Evolutionary conservation across 2,888 invertebrate species (phyloP).

Genomic region (Mactromeris polynyma): DNA sequence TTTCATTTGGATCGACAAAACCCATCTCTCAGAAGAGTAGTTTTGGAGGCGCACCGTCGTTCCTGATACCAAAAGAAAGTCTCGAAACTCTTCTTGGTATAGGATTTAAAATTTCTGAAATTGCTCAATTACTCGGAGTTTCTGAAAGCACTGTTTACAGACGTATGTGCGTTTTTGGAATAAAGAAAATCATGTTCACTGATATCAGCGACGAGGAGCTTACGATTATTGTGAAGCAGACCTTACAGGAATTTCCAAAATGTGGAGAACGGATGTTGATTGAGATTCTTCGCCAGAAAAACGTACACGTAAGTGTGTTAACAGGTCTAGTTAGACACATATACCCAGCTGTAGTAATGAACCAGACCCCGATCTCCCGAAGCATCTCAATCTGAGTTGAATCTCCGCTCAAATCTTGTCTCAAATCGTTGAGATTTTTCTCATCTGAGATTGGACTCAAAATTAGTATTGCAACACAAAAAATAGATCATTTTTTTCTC

Average conservation of each 20-base stretch:
- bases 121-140: conserved; percentile 18
- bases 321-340: no score
- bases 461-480: no score
- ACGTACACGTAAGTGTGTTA: conserved; percentile 21
- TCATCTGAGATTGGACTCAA: no score
- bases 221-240: conserved; percentile 25
- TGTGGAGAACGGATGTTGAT: conserved; percentile 40
- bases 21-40: background rate
- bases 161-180: conserved; percentile 39
- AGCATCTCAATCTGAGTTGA: no score
- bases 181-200: conserved; percentile 33
- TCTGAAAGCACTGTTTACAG: conserved; percentile 41
- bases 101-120: conserved; percentile 40
- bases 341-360: no score
- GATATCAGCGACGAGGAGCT: conserved; percentile 35
- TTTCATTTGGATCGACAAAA: conserved; percentile 36
- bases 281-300: conserved; percentile 38
- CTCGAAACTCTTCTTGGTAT: conserved; percentile 29
- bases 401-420: no score
- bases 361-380: no score
- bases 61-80: conserved; percentile 36
- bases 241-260: conserved; percentile 37
- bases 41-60: conserved; percentile 14
- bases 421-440: no score
- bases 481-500: no score